phyloP scores from a whole-genome alignment of 2,797 vertebrate species.

The Notolepis coatsorum region DNA sequence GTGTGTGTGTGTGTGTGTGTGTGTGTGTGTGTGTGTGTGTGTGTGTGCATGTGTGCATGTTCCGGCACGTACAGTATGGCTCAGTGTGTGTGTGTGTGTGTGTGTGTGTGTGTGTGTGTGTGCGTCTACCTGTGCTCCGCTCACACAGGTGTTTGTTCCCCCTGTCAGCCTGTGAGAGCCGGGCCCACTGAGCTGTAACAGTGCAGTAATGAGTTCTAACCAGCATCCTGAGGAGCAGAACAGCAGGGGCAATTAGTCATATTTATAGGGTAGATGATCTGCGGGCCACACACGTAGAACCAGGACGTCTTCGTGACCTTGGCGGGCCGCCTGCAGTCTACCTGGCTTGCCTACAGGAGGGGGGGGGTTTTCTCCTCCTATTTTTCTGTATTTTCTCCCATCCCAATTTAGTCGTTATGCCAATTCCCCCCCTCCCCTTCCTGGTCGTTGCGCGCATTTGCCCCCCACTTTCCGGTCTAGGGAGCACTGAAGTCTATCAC shows the following conservation, averaged over 20 bases:
- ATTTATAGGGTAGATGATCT: conserved; percentile 58
- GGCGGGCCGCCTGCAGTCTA: conserved; percentile 24
- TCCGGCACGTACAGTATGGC: conserved; percentile 19
- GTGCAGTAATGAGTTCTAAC: conserved; percentile 67
- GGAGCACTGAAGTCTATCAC: too few relatives aligned
- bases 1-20: conserved; percentile 6
- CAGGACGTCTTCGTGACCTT: conserved; percentile 55
- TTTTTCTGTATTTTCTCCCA: too few relatives aligned
- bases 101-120: conserved; percentile 10
- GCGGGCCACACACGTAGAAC: conserved; percentile 37
- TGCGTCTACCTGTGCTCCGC: conserved; percentile 1
- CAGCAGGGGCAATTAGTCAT: conserved; percentile 71
- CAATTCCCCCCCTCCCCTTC: too few relatives aligned
- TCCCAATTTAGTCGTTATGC: too few relatives aligned
- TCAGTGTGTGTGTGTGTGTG: conserved; percentile 17
- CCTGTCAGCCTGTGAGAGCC: conserved; percentile 37
- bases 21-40: conserved; percentile 6
- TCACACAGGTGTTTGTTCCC: conserved; percentile 44
- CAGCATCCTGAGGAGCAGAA: conserved; percentile 61
- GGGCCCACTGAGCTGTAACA: conserved; percentile 49
- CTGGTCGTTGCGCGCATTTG: too few relatives aligned
- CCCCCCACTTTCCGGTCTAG: too few relatives aligned
- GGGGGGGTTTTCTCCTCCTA: too few relatives aligned
- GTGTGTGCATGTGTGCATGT: neutral
- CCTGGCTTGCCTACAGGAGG: neutral